Percentiles rank a stretch among this genome's conserved stretches.
phyloP scores from a whole-genome alignment of 2,113 vertebrate genomes.

The Catharus minimus region DNA sequence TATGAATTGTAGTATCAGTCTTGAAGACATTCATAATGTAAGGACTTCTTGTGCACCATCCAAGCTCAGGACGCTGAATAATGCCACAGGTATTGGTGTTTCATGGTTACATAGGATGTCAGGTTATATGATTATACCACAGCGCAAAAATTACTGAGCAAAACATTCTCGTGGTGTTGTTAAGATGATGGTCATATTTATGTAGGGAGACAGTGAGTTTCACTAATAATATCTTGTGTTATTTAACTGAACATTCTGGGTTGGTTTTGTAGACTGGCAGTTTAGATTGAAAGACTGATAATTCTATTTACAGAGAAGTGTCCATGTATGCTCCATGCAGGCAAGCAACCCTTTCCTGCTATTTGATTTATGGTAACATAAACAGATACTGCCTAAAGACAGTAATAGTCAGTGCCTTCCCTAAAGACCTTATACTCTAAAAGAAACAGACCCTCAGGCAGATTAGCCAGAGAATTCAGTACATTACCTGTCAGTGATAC shows the following conservation, averaged over 20 bases:
- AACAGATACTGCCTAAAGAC: not conserved
- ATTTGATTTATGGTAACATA: not conserved
- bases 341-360: not conserved
- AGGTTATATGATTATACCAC: not conserved
- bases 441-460: not conserved
- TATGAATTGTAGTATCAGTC: not conserved
- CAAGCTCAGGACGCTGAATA: not conserved
- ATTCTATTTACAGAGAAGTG: not conserved
- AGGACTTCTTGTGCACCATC: not conserved
- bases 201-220: not conserved
- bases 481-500: not conserved
- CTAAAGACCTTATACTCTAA: not conserved
- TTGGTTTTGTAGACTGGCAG: not conserved
- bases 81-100: not conserved
- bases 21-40: not conserved
- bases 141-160: not conserved
- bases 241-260: not conserved
- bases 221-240: not conserved
- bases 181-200: not conserved
- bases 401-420: not conserved
- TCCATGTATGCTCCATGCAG: not conserved
- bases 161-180: not conserved
- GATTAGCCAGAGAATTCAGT: not conserved
- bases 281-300: not conserved
- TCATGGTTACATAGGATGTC: not conserved